A percentile compares a stretch with the other conserved stretches of the same genome.
Conservation (phyloP, 2,888 invertebrate species). For the Lasioglossum malachurum region DNA sequence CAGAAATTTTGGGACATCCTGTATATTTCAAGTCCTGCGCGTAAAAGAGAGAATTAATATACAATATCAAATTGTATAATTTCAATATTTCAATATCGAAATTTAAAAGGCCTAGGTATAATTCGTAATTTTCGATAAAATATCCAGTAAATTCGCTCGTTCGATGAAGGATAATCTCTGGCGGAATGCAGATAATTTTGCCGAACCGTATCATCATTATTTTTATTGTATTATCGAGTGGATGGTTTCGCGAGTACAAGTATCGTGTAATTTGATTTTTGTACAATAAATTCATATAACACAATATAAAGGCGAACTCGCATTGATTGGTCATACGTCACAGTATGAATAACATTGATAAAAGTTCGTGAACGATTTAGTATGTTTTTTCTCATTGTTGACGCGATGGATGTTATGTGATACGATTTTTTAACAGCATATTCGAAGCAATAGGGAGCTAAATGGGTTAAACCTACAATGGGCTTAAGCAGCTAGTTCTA, state of each 20-base stretch:
- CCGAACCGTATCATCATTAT: not conserved
- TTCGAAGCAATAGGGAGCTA: not conserved
- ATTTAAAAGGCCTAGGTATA: not conserved
- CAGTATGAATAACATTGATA: no score
- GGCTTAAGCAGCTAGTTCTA: not conserved
- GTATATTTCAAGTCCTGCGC: no score
- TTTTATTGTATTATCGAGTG: not conserved
- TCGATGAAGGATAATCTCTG: not conserved
- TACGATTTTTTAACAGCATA: not conserved
- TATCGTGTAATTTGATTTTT: not conserved
- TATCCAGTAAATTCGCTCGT: not conserved
- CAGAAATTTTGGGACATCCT: no score
- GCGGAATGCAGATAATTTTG: not conserved
- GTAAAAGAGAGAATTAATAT: no score
- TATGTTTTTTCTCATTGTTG: not conserved
- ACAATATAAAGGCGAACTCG: not conserved
- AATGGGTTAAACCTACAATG: constrained; percentile 4
- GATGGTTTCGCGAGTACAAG: not conserved
- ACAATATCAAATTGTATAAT: no score
- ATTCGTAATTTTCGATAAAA: not conserved
- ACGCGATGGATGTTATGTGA: not conserved
- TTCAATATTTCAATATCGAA: not conserved
- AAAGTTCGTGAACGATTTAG: no score
- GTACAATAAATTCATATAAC: not conserved
- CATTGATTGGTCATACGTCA: not conserved